Conservation (phyloP, 2,888 invertebrate species). For the Apodemia hepburni region DNA sequence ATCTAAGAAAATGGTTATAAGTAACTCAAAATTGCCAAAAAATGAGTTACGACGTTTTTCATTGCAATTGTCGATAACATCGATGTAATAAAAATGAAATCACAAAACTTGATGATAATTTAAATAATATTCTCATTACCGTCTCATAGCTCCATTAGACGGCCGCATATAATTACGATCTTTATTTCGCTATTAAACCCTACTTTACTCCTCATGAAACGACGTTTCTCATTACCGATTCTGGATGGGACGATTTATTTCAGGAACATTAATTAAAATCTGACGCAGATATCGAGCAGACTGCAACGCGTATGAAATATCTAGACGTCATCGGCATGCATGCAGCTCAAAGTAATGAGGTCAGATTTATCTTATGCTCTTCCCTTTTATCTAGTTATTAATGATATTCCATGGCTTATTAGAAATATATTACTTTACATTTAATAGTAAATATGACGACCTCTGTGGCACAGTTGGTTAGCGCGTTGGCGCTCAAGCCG, state of each 20-base stretch:
- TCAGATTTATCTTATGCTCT: not conserved
- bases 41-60: no score
- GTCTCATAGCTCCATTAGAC: not conserved
- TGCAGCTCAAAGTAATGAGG: not conserved
- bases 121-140: not conserved
- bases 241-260: not conserved
- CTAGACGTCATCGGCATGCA: slow-evolving; percentile 5
- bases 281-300: not conserved
- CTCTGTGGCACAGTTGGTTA: no score
- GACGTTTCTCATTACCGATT: slow-evolving; percentile 10
- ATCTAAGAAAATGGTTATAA: no score
- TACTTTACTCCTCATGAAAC: not conserved
- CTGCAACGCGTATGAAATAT: not conserved
- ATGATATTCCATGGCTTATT: not conserved
- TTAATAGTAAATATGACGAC: no score
- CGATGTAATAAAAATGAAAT: no score
- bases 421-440: not conserved
- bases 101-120: no score
- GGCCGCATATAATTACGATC: not conserved
- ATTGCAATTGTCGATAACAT: no score
- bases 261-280: slow-evolving; percentile 12
- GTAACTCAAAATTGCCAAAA: no score
- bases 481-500: no score
- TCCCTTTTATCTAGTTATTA: not conserved
- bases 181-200: not conserved